phyloP scores from a whole-genome alignment of 2,888 invertebrate genomes.

The Hololepta plana region DNA sequence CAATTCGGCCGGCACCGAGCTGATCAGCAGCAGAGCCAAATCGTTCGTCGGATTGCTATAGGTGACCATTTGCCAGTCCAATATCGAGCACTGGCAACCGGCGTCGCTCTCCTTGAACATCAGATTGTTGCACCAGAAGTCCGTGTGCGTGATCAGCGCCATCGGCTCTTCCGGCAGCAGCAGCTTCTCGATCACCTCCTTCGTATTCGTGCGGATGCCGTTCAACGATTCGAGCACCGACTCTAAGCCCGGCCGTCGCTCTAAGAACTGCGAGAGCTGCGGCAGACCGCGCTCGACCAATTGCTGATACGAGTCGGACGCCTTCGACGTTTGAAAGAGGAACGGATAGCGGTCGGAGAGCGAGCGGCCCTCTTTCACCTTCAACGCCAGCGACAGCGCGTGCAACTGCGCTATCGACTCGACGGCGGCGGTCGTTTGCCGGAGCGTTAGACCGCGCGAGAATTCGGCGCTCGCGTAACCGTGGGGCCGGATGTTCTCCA shows the following conservation, averaged over 20 bases:
- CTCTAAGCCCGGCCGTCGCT: slow-evolving; percentile 43
- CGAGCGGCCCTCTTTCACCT: slow-evolving; percentile 32
- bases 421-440: slow-evolving; percentile 50
- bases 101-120: slow-evolving; percentile 38
- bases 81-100: slow-evolving; percentile 43
- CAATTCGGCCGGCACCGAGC: slow-evolving; percentile 53
- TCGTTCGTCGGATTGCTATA: slow-evolving; percentile 63
- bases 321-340: slow-evolving; percentile 59
- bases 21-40: slow-evolving; percentile 51
- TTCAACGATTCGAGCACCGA: slow-evolving; percentile 40
- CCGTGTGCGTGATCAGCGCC: slow-evolving; percentile 62
- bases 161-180: slow-evolving; percentile 53
- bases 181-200: slow-evolving; percentile 50
- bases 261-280: slow-evolving; percentile 52
- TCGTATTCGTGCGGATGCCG: slow-evolving; percentile 43
- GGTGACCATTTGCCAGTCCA: slow-evolving; percentile 77
- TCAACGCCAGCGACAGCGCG: slow-evolving; percentile 48
- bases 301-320: slow-evolving; percentile 64
- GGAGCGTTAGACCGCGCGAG: slow-evolving; percentile 43
- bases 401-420: slow-evolving; percentile 55
- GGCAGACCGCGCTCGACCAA: slow-evolving; percentile 60
- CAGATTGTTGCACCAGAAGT: slow-evolving; percentile 71
- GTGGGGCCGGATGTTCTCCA: slow-evolving; percentile 51
- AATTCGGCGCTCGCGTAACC: slow-evolving; percentile 51
- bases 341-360: slow-evolving; percentile 42